These are phyloP conservation scores for Baccha elongata DNA, from an alignment of 2,888 invertebrate genomes.

Conservation along the genomic window DNA sequence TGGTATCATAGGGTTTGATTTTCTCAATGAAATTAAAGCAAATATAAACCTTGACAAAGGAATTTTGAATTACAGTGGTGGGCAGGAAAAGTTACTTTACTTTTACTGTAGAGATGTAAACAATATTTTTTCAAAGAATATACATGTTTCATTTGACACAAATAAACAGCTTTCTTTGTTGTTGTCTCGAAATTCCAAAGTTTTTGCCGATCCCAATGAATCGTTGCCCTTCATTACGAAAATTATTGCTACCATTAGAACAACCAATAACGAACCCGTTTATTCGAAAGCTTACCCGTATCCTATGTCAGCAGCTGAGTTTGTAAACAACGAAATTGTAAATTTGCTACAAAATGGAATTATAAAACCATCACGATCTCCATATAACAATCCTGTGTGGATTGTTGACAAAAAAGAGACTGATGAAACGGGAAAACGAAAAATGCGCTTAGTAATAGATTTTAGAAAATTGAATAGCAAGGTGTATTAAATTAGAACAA, in stretches of 20 bases:
- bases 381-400: too few species aligned
- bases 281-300: constrained; percentile 56
- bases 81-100: constrained; percentile 3
- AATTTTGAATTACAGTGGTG: constrained; percentile 25
- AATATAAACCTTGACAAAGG: constrained; percentile 44
- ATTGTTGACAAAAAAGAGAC: too few species aligned
- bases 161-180: too few species aligned
- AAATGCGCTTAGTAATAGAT: background rate
- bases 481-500: constrained; percentile 39
- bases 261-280: constrained; percentile 46
- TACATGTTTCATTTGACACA: too few species aligned
- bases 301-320: constrained; percentile 40
- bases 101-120: constrained; percentile 23
- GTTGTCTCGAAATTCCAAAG: too few species aligned
- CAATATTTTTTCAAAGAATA: background rate
- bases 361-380: too few species aligned
- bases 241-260: constrained; percentile 41
- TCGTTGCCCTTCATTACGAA: too few species aligned
- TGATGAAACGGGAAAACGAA: too few species aligned
- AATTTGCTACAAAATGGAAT: too few species aligned
- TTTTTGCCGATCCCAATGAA: too few species aligned
- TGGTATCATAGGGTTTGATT: too few species aligned
- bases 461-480: constrained; percentile 33
- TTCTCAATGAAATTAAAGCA: constrained; percentile 52
- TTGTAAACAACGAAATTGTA: constrained; percentile 52